Base-by-base conservation (phyloP, 2,113 vertebrate genomes). In the Edolisoma coerulescens region DNA sequence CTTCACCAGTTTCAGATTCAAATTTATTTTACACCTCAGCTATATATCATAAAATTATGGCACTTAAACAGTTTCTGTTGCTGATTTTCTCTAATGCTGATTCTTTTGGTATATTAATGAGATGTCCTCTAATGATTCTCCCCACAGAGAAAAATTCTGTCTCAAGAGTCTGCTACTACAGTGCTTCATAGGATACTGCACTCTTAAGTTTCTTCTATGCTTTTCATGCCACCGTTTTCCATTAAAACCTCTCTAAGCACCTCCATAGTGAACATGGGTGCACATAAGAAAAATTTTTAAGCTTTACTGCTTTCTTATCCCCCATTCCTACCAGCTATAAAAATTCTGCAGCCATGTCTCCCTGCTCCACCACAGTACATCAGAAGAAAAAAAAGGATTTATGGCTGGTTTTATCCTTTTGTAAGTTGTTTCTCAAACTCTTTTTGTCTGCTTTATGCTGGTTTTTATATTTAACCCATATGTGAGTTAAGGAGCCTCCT, bases 381-480 rank as follows among this genome's bases (percentile, higher is more conserved):
- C 7, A 73, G 24, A 73, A 52, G 24, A 61, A 80, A 12, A 63
- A 87, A 70, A 70, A n/a, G 5, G 10, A 60, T 78, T 95, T 71
- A 82, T n/a, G 44, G 28, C 18, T 56, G 4, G 4, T 32, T 80
- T 94, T 41, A 82, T n/a, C 15, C 33, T 85, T 82, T 60, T 60
- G 22, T 61, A 85, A 82, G 44, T 13, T 67, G 42, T 75, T 96
- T 77, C 59, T 84, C 49, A 93, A 79, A 81, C 14, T 65, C 30
- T 54, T 74, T 87, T 52, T 30, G 42, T 80, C 65, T 78, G 69
- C 30, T 41, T 74, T 70, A 63, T 35, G 89, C 76, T 73, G 28
- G 0, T 35, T 94, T 93, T 89, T 59, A 56, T 83, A 94, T 91
- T 91, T 91, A 95, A 96, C 24, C n/a, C 87, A 76, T 23, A 83